Conservation (phyloP, 2,113 vertebrate species). For the Crotalus viridis region DNA sequence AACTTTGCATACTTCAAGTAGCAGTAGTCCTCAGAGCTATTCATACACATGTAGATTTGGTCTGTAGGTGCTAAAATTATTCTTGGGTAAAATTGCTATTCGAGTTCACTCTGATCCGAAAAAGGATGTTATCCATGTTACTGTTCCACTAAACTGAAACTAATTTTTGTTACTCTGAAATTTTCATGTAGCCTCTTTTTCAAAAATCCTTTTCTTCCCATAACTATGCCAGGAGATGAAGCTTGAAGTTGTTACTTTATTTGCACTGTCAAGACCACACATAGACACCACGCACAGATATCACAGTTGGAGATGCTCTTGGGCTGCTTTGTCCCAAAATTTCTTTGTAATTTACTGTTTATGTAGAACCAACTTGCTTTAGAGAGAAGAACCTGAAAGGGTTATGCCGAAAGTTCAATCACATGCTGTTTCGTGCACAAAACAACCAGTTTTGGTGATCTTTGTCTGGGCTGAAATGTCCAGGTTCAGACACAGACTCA, state of each 20-base stretch:
- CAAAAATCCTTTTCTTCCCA: slow-evolving; percentile 4
- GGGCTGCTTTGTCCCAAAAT: background rate
- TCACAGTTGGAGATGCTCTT: background rate
- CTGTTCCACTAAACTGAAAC: slow-evolving; percentile 46
- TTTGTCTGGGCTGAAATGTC: too few species aligned
- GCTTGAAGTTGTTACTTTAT: background rate
- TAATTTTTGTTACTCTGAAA: slow-evolving; percentile 45
- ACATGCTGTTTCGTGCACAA: background rate
- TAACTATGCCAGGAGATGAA: background rate
- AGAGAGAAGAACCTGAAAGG: background rate
- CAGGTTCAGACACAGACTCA: background rate
- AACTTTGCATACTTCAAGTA: background rate
- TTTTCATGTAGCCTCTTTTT: slow-evolving; percentile 38
- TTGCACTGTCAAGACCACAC: background rate
- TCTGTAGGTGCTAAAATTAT: background rate
- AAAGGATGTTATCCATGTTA: slow-evolving; percentile 48
- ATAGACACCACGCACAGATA: background rate
- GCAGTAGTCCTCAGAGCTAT: background rate
- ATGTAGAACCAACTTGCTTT: background rate
- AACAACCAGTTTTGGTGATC: background rate
- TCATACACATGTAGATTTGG: background rate
- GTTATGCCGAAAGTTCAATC: background rate
- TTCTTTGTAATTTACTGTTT: background rate
- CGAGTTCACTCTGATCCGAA: slow-evolving; percentile 35
- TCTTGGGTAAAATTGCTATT: slow-evolving; percentile 18